Evolutionary conservation across 2,113 vertebrate species (phyloP).

Genomic region (Bubo scandiacus): DNA sequence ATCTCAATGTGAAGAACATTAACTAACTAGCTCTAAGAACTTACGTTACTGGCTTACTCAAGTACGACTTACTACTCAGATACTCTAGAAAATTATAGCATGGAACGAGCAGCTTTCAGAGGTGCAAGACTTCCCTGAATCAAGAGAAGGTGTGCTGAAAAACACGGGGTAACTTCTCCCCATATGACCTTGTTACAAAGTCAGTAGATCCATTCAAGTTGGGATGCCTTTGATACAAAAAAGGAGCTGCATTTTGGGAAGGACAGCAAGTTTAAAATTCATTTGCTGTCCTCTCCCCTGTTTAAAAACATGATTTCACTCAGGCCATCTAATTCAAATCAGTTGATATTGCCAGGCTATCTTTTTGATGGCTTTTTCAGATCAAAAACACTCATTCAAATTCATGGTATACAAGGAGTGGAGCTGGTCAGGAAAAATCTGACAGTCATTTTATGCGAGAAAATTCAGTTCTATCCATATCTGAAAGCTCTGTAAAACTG

Average conservation of each 20-base stretch:
- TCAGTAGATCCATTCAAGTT: not conserved
- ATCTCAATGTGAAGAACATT: not conserved
- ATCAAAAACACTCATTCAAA: not conserved
- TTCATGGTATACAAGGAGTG: not conserved
- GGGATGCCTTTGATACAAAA: not conserved
- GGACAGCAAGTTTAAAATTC: not conserved
- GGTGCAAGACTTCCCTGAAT: not conserved
- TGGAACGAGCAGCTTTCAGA: not conserved
- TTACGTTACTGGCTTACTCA: not conserved
- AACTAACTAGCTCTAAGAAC: not conserved
- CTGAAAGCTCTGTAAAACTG: not conserved
- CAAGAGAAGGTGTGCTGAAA: not conserved
- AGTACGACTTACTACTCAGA: not conserved
- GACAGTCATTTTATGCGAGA: not conserved
- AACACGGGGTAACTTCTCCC: not conserved
- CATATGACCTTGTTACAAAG: not conserved
- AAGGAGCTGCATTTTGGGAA: not conserved
- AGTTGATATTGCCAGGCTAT: not conserved
- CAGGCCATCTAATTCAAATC: not conserved
- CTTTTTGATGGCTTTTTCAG: not conserved
- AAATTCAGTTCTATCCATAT: not conserved
- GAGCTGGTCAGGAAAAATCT: not conserved
- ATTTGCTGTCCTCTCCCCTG: not conserved
- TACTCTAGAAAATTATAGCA: not conserved
- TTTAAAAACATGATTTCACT: not conserved